Base-by-base conservation (phyloP, 2,113 vertebrate species). In the Apteryx mantelli region DNA sequence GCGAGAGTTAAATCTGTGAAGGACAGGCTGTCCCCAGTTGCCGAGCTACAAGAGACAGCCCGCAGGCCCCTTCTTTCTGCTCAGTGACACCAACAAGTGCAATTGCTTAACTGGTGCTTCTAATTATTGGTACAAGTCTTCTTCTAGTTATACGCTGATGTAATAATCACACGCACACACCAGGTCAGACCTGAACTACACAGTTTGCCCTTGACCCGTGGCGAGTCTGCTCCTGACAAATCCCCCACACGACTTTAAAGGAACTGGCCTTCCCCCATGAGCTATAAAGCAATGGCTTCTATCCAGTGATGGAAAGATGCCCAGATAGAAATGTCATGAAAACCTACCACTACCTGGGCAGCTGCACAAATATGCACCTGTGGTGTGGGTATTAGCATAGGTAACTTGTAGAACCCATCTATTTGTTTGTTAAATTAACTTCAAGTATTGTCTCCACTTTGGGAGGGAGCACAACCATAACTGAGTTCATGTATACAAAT, bases 341-440 rank as follows among this genome's bases (percentile, higher is more conserved):
- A 78, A 82, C 14, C 50, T 46, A 5, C 19, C 6, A 5, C 52
- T 73, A 60, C 9, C 16, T 34, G 32, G 56, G 32, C 30, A 60
- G 32, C 56, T 20, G 56, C 19, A 19, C 66, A 69, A 77, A 77
- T 17, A 60, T 13, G 28, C 9, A 4, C 26, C n/a, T 38, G n/a
- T 7, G 63, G 32, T 30, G 10, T 19, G 9, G 22, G 7, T 2
- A 9, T 48, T 36, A 53, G 32, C 53, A 56, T 13, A 15, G 19
- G 18, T 89, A 93, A 63, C 18, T 22, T 0, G 0, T 2, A 66
- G 38, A 71, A 38, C 8, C 19, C 0, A 1, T 15, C 53, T 60
- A 16, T 21, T 44, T 1, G 0, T 13, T 56, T 36, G 11, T 40
- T 56, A 58, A 53, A 48, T 60, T n/a, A 63, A 63, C 8, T 58